Percentiles rank a stretch among this genome's conserved stretches.
phyloP scores from a whole-genome alignment of 2,797 vertebrate genomes.

The Clarias laeviceps region DNA sequence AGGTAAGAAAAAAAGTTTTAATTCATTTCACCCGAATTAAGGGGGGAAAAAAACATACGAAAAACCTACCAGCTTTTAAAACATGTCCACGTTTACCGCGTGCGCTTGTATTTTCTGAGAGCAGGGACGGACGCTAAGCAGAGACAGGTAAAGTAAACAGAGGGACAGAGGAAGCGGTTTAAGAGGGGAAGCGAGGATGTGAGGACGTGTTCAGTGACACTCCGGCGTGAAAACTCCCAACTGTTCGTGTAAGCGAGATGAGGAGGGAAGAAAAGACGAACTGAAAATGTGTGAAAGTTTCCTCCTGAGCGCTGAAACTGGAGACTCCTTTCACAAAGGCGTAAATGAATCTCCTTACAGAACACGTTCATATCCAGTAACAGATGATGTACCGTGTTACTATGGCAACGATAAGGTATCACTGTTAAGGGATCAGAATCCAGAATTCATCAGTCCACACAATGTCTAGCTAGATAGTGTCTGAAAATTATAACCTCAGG shows the following conservation, averaged over 20 bases:
- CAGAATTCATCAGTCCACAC: neutral
- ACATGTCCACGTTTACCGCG: neutral
- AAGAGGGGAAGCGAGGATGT: conserved; percentile 2
- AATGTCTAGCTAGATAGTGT: too few species aligned
- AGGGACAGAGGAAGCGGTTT: conserved; percentile 25
- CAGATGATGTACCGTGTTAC: too few species aligned
- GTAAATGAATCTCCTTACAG: neutral
- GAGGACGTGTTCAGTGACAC: neutral
- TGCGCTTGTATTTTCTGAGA: neutral
- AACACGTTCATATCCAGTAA: neutral
- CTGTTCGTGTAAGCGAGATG: neutral
- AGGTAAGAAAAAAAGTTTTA: too few species aligned
- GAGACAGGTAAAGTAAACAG: conserved; percentile 33
- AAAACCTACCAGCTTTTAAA: neutral
- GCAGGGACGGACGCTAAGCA: conserved; percentile 28
- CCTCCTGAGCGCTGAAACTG: neutral
- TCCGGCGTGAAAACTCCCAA: neutral
- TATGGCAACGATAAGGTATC: too few species aligned
- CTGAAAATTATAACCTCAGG: neutral
- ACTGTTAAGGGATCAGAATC: neutral
- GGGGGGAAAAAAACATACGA: too few species aligned
- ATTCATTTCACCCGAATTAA: neutral
- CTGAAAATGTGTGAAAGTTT: neutral
- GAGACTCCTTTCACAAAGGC: neutral
- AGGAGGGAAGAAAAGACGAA: neutral